A percentile compares a stretch with the other conserved stretches of the same genome.
Evolutionary conservation across 2,113 vertebrate genomes (phyloP).

Genomic region (Trichomycterus rosablanca): DNA sequence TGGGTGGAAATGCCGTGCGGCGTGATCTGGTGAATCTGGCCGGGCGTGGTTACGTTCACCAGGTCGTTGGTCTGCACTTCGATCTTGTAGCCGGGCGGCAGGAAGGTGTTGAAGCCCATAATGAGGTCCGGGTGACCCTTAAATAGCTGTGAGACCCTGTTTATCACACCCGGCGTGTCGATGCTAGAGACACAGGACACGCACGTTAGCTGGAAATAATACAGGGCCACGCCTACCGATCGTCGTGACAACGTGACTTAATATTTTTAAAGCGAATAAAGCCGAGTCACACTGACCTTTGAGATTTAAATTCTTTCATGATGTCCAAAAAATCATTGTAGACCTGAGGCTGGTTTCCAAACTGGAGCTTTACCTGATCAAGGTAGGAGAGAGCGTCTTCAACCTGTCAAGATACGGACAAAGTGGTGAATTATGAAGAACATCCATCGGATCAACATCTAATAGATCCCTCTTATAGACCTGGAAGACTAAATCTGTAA

Average conservation of each 20-base stretch:
- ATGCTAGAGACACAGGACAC: slow-evolving; percentile 69
- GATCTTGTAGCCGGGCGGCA: slow-evolving; percentile 97
- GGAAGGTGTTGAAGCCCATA: slow-evolving; percentile 98
- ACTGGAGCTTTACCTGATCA: slow-evolving; percentile 97
- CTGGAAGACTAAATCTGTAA: no score
- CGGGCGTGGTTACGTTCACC: slow-evolving; percentile 95
- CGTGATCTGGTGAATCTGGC: slow-evolving; percentile 96
- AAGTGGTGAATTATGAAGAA: background rate
- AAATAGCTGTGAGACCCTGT: slow-evolving; percentile 95
- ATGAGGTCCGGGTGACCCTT: slow-evolving; percentile 97
- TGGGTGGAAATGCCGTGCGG: slow-evolving; percentile 91
- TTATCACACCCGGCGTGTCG: slow-evolving; percentile 97
- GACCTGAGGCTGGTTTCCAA: slow-evolving; percentile 97
- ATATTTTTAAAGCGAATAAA: background rate
- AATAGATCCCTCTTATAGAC: background rate
- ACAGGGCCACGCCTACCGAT: no score
- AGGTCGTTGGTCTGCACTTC: slow-evolving; percentile 97
- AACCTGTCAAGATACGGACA: slow-evolving; percentile 67
- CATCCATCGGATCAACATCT: background rate
- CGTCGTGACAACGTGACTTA: no score
- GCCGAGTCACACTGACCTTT: slow-evolving; percentile 74
- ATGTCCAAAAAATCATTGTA: slow-evolving; percentile 99
- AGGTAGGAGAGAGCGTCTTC: slow-evolving; percentile 96
- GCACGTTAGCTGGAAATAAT: background rate
- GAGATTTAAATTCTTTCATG: slow-evolving; percentile 99